A percentile compares a stretch with the other conserved stretches of the same genome.
Conservation (phyloP, 2,113 vertebrate genomes). For the Platichthys flesus region DNA sequence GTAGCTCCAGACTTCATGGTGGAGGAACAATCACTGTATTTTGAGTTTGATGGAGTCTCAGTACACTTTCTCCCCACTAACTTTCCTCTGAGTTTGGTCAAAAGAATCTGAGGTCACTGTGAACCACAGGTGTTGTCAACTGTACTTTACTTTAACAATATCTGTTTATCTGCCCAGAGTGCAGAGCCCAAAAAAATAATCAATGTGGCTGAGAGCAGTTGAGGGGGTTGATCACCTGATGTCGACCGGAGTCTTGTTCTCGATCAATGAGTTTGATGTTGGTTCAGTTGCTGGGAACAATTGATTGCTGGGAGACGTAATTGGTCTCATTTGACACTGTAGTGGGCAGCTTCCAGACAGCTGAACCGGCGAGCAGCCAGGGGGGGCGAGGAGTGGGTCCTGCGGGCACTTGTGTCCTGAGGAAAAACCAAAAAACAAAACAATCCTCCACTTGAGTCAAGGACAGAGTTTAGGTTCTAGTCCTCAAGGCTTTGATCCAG, state of each 20-base stretch:
- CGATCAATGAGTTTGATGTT: slow-evolving; percentile 83
- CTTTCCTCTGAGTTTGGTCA: slow-evolving; percentile 26
- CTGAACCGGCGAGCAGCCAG: slow-evolving; percentile 43
- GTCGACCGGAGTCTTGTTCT: slow-evolving; percentile 70
- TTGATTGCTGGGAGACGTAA: slow-evolving; percentile 76
- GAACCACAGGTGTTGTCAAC: slow-evolving; percentile 46
- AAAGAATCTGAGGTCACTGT: not conserved
- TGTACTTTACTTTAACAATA: slow-evolving; percentile 63
- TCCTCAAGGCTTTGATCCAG: not conserved
- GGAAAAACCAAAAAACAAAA: slow-evolving; percentile 32
- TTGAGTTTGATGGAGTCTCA: not conserved
- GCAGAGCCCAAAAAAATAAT: slow-evolving; percentile 68
- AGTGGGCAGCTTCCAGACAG: slow-evolving; percentile 61
- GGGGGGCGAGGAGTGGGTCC: slow-evolving; percentile 60
- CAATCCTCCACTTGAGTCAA: slow-evolving; percentile 47
- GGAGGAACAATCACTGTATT: not conserved
- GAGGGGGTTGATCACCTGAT: slow-evolving; percentile 81
- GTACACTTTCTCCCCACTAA: not conserved
- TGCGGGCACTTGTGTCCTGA: slow-evolving; percentile 44
- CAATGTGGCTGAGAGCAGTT: slow-evolving; percentile 76
- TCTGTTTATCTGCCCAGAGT: slow-evolving; percentile 71
- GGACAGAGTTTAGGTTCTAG: slow-evolving; percentile 18
- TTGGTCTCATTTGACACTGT: slow-evolving; percentile 81
- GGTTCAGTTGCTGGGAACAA: slow-evolving; percentile 79
- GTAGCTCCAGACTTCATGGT: too few relatives aligned